Percentiles rank a stretch among this genome's conserved stretches.
phyloP scores from a whole-genome alignment of 2,797 vertebrate species.

The Aplochiton taeniatus region DNA sequence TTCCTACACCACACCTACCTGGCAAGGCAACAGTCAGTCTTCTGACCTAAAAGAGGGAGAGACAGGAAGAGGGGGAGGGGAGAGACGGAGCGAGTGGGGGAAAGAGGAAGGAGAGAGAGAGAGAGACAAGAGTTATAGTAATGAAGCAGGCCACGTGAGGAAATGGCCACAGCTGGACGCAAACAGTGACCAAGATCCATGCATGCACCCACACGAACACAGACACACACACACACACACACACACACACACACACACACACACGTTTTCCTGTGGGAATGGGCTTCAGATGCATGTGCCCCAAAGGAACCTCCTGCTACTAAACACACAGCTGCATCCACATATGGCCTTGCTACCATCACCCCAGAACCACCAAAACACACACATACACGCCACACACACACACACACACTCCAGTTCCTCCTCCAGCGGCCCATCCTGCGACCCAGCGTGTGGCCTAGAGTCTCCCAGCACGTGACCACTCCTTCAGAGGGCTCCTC shows the following conservation, averaged over 20 bases:
- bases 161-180: conserved; percentile 46
- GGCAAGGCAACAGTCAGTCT: conserved; percentile 92
- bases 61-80: conserved; percentile 48
- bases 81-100: conserved; percentile 21
- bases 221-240: conserved; percentile 2
- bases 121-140: conserved; percentile 29
- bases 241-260: conserved; percentile 27
- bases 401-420: neutral
- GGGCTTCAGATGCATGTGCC: conserved; percentile 24
- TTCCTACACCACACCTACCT: conserved; percentile 82
- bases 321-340: conserved; percentile 55
- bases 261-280: conserved; percentile 35
- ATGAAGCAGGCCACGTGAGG: conserved; percentile 36
- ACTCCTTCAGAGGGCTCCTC: conserved; percentile 9
- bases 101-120: conserved; percentile 6
- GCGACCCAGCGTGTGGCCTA: conserved; percentile 17
- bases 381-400: conserved; percentile 3
- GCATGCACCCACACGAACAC: conserved; percentile 8
- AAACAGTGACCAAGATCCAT: conserved; percentile 30
- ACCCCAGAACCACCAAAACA: conserved; percentile 28
- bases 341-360: conserved; percentile 53
- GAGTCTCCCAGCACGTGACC: conserved; percentile 32
- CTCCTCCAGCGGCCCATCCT: neutral
- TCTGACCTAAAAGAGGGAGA: conserved; percentile 82
- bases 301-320: conserved; percentile 28